Evolutionary conservation across 1,140 invertebrate species (phyloP).

Genomic region (Acyrthosiphon pisum): DNA sequence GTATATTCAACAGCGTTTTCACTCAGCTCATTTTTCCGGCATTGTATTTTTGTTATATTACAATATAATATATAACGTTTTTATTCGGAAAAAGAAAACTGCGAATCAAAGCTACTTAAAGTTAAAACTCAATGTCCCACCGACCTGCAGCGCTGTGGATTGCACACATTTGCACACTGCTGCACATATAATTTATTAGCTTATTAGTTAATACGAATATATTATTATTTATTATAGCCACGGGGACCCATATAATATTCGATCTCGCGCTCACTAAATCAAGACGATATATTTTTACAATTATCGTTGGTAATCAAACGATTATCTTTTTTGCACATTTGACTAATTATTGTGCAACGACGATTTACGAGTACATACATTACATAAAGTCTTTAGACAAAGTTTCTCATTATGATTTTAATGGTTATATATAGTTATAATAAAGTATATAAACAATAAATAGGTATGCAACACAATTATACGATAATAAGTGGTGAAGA

Average conservation of each 20-base stretch:
- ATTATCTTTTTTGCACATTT: neutral
- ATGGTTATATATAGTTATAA: neutral
- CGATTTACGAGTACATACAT: neutral
- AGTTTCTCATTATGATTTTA: neutral
- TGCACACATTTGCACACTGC: too few relatives aligned
- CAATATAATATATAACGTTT: neutral
- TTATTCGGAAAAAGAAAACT: neutral
- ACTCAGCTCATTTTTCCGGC: neutral
- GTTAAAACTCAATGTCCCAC: neutral
- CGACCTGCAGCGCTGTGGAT: neutral
- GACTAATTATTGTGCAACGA: neutral
- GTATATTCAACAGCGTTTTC: neutral
- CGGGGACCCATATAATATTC: neutral
- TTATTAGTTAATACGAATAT: too few relatives aligned
- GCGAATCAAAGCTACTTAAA: neutral
- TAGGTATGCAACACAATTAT: neutral
- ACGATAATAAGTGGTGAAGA: neutral
- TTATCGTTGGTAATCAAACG: neutral
- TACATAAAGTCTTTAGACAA: neutral
- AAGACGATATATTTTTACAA: neutral
- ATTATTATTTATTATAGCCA: neutral
- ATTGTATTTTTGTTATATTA: neutral
- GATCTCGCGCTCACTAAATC: neutral
- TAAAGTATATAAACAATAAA: neutral
- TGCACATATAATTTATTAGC: too few relatives aligned